Percentiles rank a stretch among this genome's conserved stretches.
phyloP scores from a whole-genome alignment of 2,888 invertebrate species.

The Machimus atricapillus region DNA sequence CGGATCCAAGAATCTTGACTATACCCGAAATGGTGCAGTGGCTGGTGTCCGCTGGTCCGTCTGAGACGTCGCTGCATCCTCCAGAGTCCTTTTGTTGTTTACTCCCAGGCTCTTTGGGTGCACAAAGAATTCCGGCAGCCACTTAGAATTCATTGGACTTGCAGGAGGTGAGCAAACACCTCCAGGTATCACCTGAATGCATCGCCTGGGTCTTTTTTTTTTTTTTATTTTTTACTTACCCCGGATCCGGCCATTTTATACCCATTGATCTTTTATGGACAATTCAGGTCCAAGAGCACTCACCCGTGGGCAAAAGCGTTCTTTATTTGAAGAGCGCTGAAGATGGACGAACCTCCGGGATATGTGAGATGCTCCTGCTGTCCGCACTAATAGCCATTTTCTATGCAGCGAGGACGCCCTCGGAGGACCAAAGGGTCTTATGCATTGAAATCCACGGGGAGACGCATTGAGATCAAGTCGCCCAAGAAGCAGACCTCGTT shows the following conservation, averaged over 20 bases:
- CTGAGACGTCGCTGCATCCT: neutral
- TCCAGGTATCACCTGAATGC: slow-evolving; percentile 41
- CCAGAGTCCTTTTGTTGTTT: slow-evolving; percentile 28
- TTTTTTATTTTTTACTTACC: slow-evolving; percentile 46
- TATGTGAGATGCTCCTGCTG: neutral
- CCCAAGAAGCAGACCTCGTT: neutral
- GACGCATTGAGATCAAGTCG: neutral
- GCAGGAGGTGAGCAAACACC: slow-evolving; percentile 34
- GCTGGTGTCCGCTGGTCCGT: neutral
- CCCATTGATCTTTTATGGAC: slow-evolving; percentile 51
- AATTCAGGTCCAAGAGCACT: slow-evolving; percentile 48
- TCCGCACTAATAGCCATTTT: neutral
- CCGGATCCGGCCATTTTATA: slow-evolving; percentile 50
- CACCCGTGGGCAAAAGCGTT: slow-evolving; percentile 41
- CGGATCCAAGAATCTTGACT: neutral
- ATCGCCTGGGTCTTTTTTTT: slow-evolving; percentile 47
- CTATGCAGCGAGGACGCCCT: neutral
- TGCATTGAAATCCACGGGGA: neutral
- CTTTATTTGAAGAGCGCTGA: slow-evolving; percentile 5
- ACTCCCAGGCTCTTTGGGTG: neutral
- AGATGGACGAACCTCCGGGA: slow-evolving; percentile 10
- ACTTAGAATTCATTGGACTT: slow-evolving; percentile 13
- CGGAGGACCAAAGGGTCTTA: neutral
- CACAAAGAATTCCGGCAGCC: slow-evolving; percentile 21
- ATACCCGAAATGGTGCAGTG: neutral